These are phyloP conservation scores for Polydrusus cervinus DNA, from an alignment of 2,888 invertebrate genomes.

Conservation along the genomic window DNA sequence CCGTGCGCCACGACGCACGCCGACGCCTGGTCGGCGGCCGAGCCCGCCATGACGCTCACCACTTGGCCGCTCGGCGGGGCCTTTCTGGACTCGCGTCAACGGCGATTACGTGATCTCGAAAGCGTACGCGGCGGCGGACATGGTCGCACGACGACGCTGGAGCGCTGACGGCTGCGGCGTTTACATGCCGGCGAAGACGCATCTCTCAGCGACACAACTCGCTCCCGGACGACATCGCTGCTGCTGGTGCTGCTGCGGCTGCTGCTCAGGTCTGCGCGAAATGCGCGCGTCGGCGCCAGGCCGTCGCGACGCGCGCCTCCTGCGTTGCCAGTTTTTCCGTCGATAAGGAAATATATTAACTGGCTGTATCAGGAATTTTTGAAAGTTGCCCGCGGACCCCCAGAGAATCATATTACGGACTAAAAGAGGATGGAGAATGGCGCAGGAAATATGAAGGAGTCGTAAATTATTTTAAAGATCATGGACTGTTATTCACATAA, in stretches of 20 bases:
- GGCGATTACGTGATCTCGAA: slow-evolving; percentile 54
- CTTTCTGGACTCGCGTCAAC: slow-evolving; percentile 47
- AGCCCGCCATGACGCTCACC: slow-evolving; percentile 61
- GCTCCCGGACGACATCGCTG: slow-evolving; percentile 49
- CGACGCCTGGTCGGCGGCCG: slow-evolving; percentile 64
- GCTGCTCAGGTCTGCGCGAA: slow-evolving; percentile 68
- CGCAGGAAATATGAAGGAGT: neutral
- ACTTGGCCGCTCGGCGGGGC: slow-evolving; percentile 54
- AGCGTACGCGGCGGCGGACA: slow-evolving; percentile 54
- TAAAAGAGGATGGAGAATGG: neutral
- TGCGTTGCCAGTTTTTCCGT: slow-evolving; percentile 41
- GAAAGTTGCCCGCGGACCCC: neutral
- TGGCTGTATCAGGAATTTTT: neutral
- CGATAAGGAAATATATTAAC: neutral
- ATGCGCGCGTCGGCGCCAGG: slow-evolving; percentile 61
- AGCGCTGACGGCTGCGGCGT: slow-evolving; percentile 40
- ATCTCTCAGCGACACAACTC: slow-evolving; percentile 51
- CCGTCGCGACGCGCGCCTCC: slow-evolving; percentile 47
- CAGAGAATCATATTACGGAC: too few species aligned
- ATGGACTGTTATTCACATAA: too few species aligned
- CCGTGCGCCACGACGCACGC: slow-evolving; percentile 77
- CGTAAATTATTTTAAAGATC: too few species aligned
- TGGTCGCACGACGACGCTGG: slow-evolving; percentile 53
- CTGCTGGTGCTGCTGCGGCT: slow-evolving; percentile 63
- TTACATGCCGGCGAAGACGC: slow-evolving; percentile 52